phyloP scores from a whole-genome alignment of 1,140 invertebrate species.

The Musca vetustissima region DNA sequence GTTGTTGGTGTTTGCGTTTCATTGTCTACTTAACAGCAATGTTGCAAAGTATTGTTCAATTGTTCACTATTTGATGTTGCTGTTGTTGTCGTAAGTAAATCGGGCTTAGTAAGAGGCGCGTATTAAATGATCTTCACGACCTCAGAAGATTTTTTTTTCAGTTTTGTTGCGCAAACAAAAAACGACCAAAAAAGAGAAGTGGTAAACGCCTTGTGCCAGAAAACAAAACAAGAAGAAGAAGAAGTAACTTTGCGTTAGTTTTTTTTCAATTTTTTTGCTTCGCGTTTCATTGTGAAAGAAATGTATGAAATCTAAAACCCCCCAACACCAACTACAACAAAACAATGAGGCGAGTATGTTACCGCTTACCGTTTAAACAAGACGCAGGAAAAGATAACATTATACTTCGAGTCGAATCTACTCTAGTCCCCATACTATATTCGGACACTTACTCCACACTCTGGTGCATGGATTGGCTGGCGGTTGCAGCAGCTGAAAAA shows the following conservation, averaged over 20 bases:
- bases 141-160: background rate
- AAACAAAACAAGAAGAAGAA: slow-evolving; percentile 10
- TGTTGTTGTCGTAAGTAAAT: slow-evolving; percentile 7
- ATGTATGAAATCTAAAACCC: slow-evolving; percentile 7
- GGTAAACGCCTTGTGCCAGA: slow-evolving; percentile 16
- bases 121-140: slow-evolving; percentile 24
- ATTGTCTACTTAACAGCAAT: too few relatives aligned
- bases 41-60: slow-evolving; percentile 9
- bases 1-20: too few relatives aligned
- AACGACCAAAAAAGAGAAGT: background rate
- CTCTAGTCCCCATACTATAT: too few relatives aligned
- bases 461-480: too few relatives aligned
- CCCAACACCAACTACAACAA: background rate
- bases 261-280: background rate
- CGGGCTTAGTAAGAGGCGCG: slow-evolving; percentile 10
- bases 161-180: background rate
- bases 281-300: background rate
- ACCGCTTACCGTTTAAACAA: background rate
- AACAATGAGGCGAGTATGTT: slow-evolving; percentile 11
- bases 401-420: background rate
- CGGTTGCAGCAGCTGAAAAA: too few relatives aligned
- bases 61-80: background rate
- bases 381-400: slow-evolving; percentile 1
- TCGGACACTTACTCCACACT: too few relatives aligned
- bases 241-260: too few relatives aligned